Evolutionary conservation across 2,888 invertebrate species (phyloP).

Genomic region (Gymnoscelis rufifasciata): DNA sequence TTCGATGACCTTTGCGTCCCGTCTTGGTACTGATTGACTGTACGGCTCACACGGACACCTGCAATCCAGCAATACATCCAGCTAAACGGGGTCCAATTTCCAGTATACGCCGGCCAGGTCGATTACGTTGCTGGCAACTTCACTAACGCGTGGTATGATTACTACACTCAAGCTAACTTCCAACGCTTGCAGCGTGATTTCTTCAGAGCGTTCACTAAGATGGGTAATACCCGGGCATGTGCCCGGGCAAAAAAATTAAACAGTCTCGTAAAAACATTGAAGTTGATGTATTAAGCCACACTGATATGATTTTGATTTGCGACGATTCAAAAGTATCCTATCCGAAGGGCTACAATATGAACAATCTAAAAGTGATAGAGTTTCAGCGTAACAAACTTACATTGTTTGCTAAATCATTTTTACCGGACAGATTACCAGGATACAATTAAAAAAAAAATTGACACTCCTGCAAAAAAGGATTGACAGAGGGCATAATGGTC

Average conservation of each 20-base stretch:
- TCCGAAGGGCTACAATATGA: slow-evolving; percentile 15
- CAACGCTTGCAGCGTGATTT: too few relatives aligned
- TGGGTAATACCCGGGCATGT: too few relatives aligned
- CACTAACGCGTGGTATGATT: too few relatives aligned
- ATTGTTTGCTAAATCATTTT: background rate
- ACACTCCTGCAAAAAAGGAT: background rate
- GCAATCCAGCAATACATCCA: too few relatives aligned
- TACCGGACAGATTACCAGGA: background rate
- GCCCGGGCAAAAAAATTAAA: slow-evolving; percentile 6
- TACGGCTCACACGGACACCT: too few relatives aligned
- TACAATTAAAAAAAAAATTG: background rate
- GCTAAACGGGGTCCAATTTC: too few relatives aligned
- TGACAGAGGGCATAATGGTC: background rate
- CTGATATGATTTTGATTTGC: slow-evolving; percentile 14
- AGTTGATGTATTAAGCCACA: slow-evolving; percentile 19
- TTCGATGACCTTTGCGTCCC: too few relatives aligned
- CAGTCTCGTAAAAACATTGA: slow-evolving; percentile 23
- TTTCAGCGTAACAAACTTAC: slow-evolving; percentile 11
- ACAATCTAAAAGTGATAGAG: slow-evolving; percentile 16
- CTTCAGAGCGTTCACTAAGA: too few relatives aligned
- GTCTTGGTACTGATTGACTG: too few relatives aligned
- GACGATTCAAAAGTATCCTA: slow-evolving; percentile 12
- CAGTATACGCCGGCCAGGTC: too few relatives aligned
- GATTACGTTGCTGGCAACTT: too few relatives aligned
- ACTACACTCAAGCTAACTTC: too few relatives aligned